Base-by-base conservation (phyloP, 2,888 invertebrate species). In the Mesochorus sp. region DNA sequence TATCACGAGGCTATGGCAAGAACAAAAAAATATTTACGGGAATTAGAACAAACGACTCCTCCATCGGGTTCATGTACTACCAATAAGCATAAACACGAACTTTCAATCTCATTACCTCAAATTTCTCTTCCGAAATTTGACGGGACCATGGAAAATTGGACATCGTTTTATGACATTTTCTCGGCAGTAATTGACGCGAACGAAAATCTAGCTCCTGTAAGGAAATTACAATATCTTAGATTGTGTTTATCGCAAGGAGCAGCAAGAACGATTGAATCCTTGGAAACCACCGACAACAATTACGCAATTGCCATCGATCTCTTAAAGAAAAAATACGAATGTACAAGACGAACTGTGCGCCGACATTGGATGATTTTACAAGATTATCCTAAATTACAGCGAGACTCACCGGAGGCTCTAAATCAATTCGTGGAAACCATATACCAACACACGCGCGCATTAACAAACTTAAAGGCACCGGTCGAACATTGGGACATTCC, bases 371-470 rank as follows among this genome's bases (percentile, higher is more conserved):
- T 19, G 8, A 37, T 59, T 2, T 4, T 70, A 3, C 24, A 37
- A 10, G 57, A 70, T 0, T 57, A 68, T 8, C 10, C 42, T 1
- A 44, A 26, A 21, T 44, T 70, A 17, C 62, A 55, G 3, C 51
- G 34, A 8, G 70, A 76, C 10, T 12, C 70, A 3, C 62, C 70
- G 8, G 21, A 49, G 8, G 51, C 26, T 3, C 68, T 75, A 0
- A 42, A 49, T 12, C 17, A 68, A 2, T 42, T 68, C 37, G 61
- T 75, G 4, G 75, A 75, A 14, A 44, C 61, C 3, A 31, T 68
- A 3, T 10, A 2, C 0, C 68, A 61, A 42, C 75, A 68, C n/a
- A 31, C 55, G 0, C 51, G 68, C 17, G 68, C 67, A 5, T 17
- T 75, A 10, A 3, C 19, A 26, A 75, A 68, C 3, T 31, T 68